phyloP scores from a whole-genome alignment of 2,888 invertebrate species.

The Erebia aethiops region DNA sequence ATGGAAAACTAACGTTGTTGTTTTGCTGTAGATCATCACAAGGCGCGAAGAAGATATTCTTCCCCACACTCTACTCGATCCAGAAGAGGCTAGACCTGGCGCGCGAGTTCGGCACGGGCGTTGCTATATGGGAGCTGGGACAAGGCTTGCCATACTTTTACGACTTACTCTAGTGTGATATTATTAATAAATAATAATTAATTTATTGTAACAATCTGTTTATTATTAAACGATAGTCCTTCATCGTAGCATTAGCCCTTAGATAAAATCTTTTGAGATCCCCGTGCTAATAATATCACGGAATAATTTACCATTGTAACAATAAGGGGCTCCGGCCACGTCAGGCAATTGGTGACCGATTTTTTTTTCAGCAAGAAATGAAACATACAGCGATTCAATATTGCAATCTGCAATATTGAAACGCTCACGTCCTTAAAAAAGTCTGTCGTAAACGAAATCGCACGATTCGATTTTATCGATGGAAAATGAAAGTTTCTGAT shows the following conservation, averaged over 20 bases:
- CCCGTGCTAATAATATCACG: too few species aligned
- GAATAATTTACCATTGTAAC: too few species aligned
- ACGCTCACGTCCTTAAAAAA: too few species aligned
- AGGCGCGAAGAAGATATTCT: slow-evolving; percentile 91
- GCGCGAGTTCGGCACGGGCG: slow-evolving; percentile 89
- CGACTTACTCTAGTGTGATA: slow-evolving; percentile 84
- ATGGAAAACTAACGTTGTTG: background rate
- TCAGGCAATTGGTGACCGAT: too few species aligned
- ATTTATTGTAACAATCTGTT: slow-evolving; percentile 13
- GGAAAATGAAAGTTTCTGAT: too few species aligned
- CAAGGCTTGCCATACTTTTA: slow-evolving; percentile 98
- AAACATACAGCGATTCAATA: too few species aligned
- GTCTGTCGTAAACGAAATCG: too few species aligned
- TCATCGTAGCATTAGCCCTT: background rate
- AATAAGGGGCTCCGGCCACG: too few species aligned
- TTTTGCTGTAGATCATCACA: slow-evolving; percentile 82
- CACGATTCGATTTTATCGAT: too few species aligned
- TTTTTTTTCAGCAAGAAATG: too few species aligned
- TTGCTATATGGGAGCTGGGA: slow-evolving; percentile 98
- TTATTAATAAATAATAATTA: slow-evolving; percentile 44
- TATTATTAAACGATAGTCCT: background rate
- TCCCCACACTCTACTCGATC: slow-evolving; percentile 94
- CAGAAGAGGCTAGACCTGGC: slow-evolving; percentile 91
- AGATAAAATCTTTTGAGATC: too few species aligned
- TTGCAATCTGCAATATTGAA: too few species aligned